phyloP scores from a whole-genome alignment of 2,888 invertebrate genomes.

The Calameuta idolon region DNA sequence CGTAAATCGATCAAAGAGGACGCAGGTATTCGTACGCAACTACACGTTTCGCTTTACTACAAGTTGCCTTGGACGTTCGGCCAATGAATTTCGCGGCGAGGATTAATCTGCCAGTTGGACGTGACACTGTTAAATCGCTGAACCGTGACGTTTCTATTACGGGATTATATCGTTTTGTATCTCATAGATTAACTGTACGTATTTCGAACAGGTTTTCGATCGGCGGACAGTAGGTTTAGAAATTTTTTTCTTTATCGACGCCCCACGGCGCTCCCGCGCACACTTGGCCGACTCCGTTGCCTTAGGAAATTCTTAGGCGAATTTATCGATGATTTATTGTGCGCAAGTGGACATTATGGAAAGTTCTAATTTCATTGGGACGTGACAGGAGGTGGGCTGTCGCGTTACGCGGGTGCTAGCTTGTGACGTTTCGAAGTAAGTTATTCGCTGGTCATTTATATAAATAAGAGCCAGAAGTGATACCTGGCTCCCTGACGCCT shows the following conservation, averaged over 20 bases:
- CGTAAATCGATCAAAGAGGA: not conserved
- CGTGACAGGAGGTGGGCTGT: not conserved
- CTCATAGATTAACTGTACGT: not conserved
- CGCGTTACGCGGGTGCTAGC: conserved; percentile 37
- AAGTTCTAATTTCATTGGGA: not conserved
- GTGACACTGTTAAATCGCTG: too few species aligned
- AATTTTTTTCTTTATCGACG: too few species aligned
- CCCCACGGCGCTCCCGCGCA: too few species aligned
- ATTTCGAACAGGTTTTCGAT: conserved; percentile 1
- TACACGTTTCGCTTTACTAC: too few species aligned
- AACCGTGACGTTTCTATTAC: conserved; percentile 6
- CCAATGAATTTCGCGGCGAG: too few species aligned
- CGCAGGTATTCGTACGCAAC: not conserved
- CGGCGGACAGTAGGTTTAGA: too few species aligned
- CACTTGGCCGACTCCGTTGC: too few species aligned
- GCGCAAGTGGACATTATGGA: not conserved
- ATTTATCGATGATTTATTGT: too few species aligned
- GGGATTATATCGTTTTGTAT: not conserved
- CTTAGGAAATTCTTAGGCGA: too few species aligned
- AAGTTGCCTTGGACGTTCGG: too few species aligned
- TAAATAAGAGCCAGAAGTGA: conserved; percentile 66
- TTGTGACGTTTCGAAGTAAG: conserved; percentile 41
- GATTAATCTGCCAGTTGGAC: too few species aligned
- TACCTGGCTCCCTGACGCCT: conserved; percentile 62
- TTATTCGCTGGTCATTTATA: conserved; percentile 67